Evolutionary conservation across 2,888 invertebrate genomes (phyloP), one percentile per base, ranked within the genome.

Genomic region (Digitonthophagus gazella): DNA sequence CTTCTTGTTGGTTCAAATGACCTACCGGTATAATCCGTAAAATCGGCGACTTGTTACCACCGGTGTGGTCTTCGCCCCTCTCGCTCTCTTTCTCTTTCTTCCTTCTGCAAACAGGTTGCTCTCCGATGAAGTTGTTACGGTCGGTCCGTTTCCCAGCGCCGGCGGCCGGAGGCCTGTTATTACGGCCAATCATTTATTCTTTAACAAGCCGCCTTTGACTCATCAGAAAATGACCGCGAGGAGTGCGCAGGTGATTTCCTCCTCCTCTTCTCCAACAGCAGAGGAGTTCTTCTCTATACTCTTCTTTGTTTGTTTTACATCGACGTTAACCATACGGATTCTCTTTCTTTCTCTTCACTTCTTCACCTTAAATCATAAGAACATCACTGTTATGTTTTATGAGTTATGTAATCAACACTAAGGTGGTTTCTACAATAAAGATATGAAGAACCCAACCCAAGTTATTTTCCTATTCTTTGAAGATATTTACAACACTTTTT

Each of bases 161-260:
- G 28, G 61, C 19, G 20, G 61, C 71, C 70, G 70, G 69, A 74
- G 73, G 69, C 71, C 71, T 73, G 72, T 74, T 71, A 73, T 74
- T 74, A 74, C 73, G 70, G 70, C 70, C 74, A 71, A 74, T 74
- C 74, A 73, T 74, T 74, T 74, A 74, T 73, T 72, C 74, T 73
- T 72, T 74, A 74, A 74, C 74, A 73, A 74, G 74, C 74, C 74
- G 74, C 71, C 71, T 73, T 73, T 74, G 72, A 72, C 70, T 69
- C 72, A 68, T 70, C 70, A 70, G 67, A 70, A 70, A 67, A 70
- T 67, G 70, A 28, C 67, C 67, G 66, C 56, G 66, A 44, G 28
- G 28, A 44, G 28, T 44, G 28, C 6, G 28, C 28, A 44, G 28
- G 28, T 44, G 28, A 44, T 44, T 44, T 44, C 28, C 28, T 44